Evolutionary conservation across 2,888 invertebrate genomes (phyloP).

Genomic region (Orgyia antiqua): DNA sequence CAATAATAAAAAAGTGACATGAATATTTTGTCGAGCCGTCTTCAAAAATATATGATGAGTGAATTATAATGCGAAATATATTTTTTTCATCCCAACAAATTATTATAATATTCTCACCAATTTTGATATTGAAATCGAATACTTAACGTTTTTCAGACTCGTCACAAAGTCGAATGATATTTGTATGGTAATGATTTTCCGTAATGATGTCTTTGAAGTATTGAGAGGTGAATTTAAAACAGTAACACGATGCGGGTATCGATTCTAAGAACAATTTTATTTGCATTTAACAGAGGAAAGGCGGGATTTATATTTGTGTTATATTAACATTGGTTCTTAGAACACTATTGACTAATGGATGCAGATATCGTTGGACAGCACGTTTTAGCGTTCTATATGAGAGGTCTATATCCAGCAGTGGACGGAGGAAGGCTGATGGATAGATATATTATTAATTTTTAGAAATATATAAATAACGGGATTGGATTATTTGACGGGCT

Average conservation of each 20-base stretch:
- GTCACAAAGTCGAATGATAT: slow-evolving; percentile 29
- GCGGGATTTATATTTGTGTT: slow-evolving; percentile 22
- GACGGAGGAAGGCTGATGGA: no score
- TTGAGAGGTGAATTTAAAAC: slow-evolving; percentile 52
- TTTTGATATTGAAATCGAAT: slow-evolving; percentile 12
- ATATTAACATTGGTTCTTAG: slow-evolving; percentile 4
- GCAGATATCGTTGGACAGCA: no score
- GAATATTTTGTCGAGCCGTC: background rate
- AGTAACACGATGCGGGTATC: slow-evolving; percentile 44
- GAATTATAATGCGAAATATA: slow-evolving; percentile 1
- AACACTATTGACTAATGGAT: background rate
- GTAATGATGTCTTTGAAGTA: slow-evolving; percentile 61
- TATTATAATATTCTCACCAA: slow-evolving; percentile 10
- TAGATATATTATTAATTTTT: background rate
- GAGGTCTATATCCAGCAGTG: no score
- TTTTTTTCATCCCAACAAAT: slow-evolving; percentile 3
- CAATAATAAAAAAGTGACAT: no score
- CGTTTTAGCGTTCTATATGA: no score
- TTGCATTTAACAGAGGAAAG: slow-evolving; percentile 57
- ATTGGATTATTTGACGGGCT: no score
- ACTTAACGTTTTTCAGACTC: slow-evolving; percentile 16
- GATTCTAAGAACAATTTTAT: slow-evolving; percentile 51
- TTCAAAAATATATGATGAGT: background rate
- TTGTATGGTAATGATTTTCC: slow-evolving; percentile 43
- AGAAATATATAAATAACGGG: slow-evolving; percentile 1